These are phyloP conservation scores for Siniperca obscura DNA, from an alignment of 2,797 vertebrate genomes.

Conservation along the genomic window DNA sequence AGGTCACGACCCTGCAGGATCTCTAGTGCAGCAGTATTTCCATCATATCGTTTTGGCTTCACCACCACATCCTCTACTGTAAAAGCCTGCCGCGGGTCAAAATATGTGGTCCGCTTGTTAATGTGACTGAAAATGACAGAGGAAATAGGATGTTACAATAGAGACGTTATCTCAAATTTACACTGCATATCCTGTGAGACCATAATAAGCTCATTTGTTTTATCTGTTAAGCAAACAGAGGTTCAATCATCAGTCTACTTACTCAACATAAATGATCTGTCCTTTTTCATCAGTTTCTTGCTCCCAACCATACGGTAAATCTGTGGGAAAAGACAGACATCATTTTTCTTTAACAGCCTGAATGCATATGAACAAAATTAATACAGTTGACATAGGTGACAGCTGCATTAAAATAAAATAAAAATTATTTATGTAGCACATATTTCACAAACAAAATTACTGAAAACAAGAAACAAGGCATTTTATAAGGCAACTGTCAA, in stretches of 20 bases:
- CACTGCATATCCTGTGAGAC: neutral
- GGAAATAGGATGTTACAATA: slow-evolving; percentile 1
- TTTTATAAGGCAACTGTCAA: neutral
- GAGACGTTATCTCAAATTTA: neutral
- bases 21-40: slow-evolving; percentile 93
- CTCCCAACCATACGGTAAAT: slow-evolving; percentile 97
- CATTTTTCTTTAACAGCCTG: neutral
- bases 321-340: slow-evolving; percentile 77
- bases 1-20: slow-evolving; percentile 94
- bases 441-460: neutral
- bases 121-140: slow-evolving; percentile 88
- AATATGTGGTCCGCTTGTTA: slow-evolving; percentile 96
- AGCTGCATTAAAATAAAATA: neutral
- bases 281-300: slow-evolving; percentile 96
- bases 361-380: neutral
- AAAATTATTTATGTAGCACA: neutral
- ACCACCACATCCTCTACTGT: slow-evolving; percentile 93
- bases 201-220: slow-evolving; percentile 1
- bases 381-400: neutral
- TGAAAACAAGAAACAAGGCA: neutral
- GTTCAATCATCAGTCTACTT: slow-evolving; percentile 78
- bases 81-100: slow-evolving; percentile 96
- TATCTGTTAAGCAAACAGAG: neutral
- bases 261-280: slow-evolving; percentile 96
- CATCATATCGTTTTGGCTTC: slow-evolving; percentile 93